Percentiles rank a stretch among this genome's conserved stretches.
These are phyloP conservation scores for Troilus luridus DNA, from an alignment of 2,888 invertebrate genomes.

Conservation along the genomic window DNA sequence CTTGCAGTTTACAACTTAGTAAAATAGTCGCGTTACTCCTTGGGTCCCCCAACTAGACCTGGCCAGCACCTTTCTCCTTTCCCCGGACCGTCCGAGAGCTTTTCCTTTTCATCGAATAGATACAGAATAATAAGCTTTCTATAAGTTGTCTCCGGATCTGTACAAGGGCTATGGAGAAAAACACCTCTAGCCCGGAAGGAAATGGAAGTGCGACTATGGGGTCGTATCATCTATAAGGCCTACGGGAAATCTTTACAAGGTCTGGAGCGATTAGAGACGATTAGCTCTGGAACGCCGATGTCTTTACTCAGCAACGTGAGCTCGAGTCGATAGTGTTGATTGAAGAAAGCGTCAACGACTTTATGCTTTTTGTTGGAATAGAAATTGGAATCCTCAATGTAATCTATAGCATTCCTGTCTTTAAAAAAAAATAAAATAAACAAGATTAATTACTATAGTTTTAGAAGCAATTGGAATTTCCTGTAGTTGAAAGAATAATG, in stretches of 20 bases:
- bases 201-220: background rate
- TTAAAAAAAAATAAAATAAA: background rate
- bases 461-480: background rate
- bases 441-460: background rate
- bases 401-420: background rate
- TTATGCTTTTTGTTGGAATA: background rate
- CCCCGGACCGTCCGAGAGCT: slow-evolving; percentile 10
- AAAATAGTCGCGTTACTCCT: background rate
- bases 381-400: background rate
- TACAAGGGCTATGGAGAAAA: slow-evolving; percentile 20
- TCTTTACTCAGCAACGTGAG: background rate
- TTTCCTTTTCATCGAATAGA: slow-evolving; percentile 43
- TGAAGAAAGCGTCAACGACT: background rate
- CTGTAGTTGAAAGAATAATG: background rate
- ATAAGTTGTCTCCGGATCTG: slow-evolving; percentile 21
- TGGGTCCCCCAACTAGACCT: background rate
- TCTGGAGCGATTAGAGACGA: slow-evolving; percentile 18
- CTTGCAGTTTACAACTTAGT: background rate
- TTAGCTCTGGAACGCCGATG: slow-evolving; percentile 41
- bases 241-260: slow-evolving; percentile 36
- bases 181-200: background rate
- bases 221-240: background rate
- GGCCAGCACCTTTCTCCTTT: slow-evolving; percentile 16
- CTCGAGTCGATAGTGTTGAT: background rate
- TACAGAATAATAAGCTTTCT: slow-evolving; percentile 33